Evolutionary conservation across 2,797 vertebrate species (phyloP), one percentile per base, ranked within the genome.

Genomic region (Choloepus didactylus): DNA sequence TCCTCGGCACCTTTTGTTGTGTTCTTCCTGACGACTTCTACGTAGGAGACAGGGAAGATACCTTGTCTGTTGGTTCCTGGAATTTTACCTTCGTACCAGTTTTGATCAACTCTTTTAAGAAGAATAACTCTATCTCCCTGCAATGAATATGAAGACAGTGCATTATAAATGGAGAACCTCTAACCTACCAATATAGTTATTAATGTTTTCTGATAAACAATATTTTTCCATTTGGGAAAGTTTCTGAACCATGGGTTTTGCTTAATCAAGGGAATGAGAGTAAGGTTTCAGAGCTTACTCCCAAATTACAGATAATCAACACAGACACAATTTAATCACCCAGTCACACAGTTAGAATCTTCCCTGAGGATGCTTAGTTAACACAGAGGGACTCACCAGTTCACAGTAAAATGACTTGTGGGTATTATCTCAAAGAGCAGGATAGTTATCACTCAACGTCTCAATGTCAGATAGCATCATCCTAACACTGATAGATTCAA

Each of bases 71-170:
- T 99, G 96, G 99, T 99, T 97, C 99, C 99, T 82, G 99, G 98
- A 97, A 99, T 99, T 98, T 99, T 99, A 94, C 99, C 99, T 98
- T 99, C 99, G 95, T 99, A 99, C 99, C 99, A 99, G 98, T 99
- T 99, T 98, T 99, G 99, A 98, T 99, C 99, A 97, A 99, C 99
- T 98, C 99, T 99, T 97, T 99, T 99, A 82, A 99, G 98, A 97
- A 99, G 99, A 97, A 99, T 98, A 72, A 99, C 97, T 98, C 98
- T 98, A 97, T 99, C 99, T n/a, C 99, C 99, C 99, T 99, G 97
- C 70, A 98, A 98, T 7, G 70, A 93, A 75, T 56, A 97, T 94
- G 87, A 96, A 18, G 49, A 97, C 97, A 97, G 97, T 16, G 2
- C 19, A 12, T 98, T 95, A 94, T 41, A 93, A 93, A 21, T 29